Evolutionary conservation across 2,888 invertebrate species (phyloP).

Genomic region (Apamea crenata): DNA sequence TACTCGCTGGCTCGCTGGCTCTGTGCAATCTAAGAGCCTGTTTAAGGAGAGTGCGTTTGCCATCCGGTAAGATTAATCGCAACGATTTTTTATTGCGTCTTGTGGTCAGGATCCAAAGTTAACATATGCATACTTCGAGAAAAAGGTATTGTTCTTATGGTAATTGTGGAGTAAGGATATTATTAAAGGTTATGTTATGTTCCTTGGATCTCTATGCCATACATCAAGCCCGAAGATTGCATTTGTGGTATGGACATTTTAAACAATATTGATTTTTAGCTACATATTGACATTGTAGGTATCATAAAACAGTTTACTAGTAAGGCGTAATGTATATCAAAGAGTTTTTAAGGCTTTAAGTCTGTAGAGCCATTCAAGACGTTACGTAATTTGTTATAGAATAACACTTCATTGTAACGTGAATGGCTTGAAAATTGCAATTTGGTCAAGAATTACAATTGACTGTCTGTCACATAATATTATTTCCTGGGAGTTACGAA

Average conservation of each 20-base stretch:
- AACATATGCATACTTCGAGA: conserved; percentile 12
- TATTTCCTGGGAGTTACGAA: conserved; percentile 15
- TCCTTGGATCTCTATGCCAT: neutral
- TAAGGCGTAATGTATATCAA: neutral
- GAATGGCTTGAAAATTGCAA: conserved; percentile 17
- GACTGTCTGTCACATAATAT: conserved; percentile 1
- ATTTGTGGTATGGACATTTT: conserved; percentile 19
- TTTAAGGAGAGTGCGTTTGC: conserved; percentile 31
- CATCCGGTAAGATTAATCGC: conserved; percentile 31
- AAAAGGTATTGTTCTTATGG: conserved; percentile 51
- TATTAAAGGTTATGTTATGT: conserved; percentile 36
- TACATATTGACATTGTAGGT: neutral
- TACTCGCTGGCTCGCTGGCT: conserved; percentile 21
- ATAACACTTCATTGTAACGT: conserved; percentile 6
- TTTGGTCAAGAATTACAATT: conserved; percentile 15
- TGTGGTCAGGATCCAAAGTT: conserved; percentile 4
- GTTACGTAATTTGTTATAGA: conserved; percentile 26
- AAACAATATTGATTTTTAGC: conserved; percentile 8
- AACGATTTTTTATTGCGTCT: conserved; percentile 22
- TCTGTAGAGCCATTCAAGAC: neutral
- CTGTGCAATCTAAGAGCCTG: conserved; percentile 34
- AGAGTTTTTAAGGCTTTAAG: neutral
- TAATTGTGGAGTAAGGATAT: conserved; percentile 24
- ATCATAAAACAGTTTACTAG: neutral
- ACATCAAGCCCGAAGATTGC: conserved; percentile 11